A percentile compares a stretch with the other conserved stretches of the same genome.
Conservation (phyloP, 2,888 invertebrate species). For the Allacma fusca region DNA sequence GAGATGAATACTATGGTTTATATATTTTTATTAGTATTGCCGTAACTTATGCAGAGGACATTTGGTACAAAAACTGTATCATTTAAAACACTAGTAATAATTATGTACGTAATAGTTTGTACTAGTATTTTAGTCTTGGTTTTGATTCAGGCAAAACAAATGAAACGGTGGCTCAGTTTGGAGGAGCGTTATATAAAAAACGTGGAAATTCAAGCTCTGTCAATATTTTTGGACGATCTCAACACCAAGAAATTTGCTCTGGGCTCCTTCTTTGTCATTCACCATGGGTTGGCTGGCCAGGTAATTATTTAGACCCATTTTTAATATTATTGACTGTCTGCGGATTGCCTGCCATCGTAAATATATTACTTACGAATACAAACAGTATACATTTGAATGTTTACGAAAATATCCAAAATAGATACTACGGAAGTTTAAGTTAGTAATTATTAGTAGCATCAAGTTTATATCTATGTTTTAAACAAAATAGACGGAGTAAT, state of each 20-base stretch:
- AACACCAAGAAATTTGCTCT: conserved; percentile 15
- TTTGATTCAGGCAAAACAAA: conserved; percentile 26
- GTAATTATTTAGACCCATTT: not conserved
- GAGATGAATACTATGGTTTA: conserved; percentile 17
- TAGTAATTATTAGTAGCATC: not conserved
- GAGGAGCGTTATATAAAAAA: not conserved
- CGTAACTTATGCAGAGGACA: no score
- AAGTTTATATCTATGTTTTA: conserved; percentile 6
- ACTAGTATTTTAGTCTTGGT: not conserved
- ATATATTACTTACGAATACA: no score
- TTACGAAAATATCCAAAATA: not conserved
- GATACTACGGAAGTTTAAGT: not conserved
- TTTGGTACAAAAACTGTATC: not conserved
- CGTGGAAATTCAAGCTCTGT: not conserved
- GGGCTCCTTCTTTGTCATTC: conserved; percentile 18
- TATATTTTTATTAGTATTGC: not conserved
- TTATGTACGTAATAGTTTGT: not conserved
- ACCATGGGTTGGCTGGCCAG: conserved; percentile 16
- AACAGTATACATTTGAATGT: no score
- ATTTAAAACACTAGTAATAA: not conserved
- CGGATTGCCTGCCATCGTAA: no score
- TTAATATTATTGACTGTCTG: no score
- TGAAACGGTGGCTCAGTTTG: conserved; percentile 13
- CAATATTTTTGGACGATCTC: conserved; percentile 19
- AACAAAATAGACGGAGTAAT: no score